phyloP scores from a whole-genome alignment of 2,797 vertebrate genomes.

The Enteromius paludinosus region DNA sequence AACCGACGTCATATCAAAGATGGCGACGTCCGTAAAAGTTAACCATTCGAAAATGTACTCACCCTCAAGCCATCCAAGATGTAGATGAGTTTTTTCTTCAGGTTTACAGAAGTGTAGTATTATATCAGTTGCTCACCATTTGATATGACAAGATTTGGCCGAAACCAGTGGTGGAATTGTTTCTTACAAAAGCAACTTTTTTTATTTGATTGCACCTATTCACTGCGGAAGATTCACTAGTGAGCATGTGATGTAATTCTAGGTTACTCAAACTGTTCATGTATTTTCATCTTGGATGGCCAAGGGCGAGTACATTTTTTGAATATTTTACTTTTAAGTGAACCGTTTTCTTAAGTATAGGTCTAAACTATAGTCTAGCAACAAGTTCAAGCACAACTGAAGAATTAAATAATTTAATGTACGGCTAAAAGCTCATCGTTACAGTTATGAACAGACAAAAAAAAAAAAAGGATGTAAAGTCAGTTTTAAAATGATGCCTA shows the following conservation, averaged over 20 bases:
- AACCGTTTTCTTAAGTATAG: background rate
- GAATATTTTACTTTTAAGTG: background rate
- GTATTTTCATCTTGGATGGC: background rate
- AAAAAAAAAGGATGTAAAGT: background rate
- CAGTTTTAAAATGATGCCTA: background rate
- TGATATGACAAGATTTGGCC: background rate
- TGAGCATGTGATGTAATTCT: background rate
- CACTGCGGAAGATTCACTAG: too few species aligned
- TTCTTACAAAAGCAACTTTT: background rate
- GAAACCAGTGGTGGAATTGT: background rate
- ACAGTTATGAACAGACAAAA: background rate
- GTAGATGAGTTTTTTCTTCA: background rate
- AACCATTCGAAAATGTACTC: background rate
- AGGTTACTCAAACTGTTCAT: background rate
- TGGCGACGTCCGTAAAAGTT: too few species aligned
- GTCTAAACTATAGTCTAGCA: background rate
- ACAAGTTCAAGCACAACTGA: background rate
- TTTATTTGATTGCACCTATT: background rate
- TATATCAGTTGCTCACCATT: background rate
- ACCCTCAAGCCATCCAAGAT: background rate
- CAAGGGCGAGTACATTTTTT: background rate
- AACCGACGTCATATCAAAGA: too few species aligned
- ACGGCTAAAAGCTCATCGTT: background rate
- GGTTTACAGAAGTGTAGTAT: background rate
- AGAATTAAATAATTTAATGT: background rate